Percentiles rank a stretch among this genome's conserved stretches.
phyloP scores from a whole-genome alignment of 64 coral and sea anemone species.

The Stylophora pistillata region DNA sequence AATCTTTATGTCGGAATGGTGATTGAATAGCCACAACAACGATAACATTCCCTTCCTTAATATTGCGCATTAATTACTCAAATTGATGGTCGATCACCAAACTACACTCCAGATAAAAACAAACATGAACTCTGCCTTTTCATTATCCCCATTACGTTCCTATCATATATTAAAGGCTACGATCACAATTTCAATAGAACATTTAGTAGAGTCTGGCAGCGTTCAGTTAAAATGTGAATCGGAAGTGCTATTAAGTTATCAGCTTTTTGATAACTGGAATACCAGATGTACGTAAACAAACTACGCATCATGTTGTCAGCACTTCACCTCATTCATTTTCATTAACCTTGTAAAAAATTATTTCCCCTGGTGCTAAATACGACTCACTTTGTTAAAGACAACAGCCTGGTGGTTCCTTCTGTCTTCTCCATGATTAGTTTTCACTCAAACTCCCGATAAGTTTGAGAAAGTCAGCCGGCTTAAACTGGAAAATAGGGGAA shows the following conservation, averaged over 20 bases:
- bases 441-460: background rate
- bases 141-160: background rate
- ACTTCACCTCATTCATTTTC: constrained; percentile 9
- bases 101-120: background rate
- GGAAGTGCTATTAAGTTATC: constrained; percentile 43
- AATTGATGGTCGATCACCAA: background rate
- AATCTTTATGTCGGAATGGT: constrained; percentile 8
- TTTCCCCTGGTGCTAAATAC: background rate
- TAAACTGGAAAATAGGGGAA: background rate
- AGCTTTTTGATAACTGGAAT: constrained; percentile 27
- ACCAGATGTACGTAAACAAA: constrained; percentile 43
- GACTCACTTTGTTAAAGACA: background rate
- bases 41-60: constrained; percentile 20
- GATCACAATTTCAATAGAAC: background rate
- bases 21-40: constrained; percentile 17
- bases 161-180: background rate
- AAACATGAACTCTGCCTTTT: background rate
- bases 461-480: background rate
- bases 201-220: background rate
- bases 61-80: background rate
- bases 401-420: background rate
- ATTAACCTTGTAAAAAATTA: background rate
- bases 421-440: background rate
- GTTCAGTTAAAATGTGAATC: constrained; percentile 19
- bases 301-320: constrained; percentile 44